Evolutionary conservation across 2,797 vertebrate genomes (phyloP).

Genomic region (Scyliorhinus canicula): DNA sequence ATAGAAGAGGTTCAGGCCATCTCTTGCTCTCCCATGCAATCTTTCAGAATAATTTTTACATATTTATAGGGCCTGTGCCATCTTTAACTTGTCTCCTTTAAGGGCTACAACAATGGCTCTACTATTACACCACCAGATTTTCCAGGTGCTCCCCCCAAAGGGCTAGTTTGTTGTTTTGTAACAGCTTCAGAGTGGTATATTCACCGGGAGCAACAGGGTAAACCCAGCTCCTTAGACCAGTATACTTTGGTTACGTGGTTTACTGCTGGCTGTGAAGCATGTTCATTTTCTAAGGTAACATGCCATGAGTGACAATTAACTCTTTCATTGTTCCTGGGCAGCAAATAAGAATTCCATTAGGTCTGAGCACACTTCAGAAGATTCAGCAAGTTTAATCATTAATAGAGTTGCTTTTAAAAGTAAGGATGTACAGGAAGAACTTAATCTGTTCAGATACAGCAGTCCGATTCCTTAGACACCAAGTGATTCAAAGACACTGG

Average conservation of each 20-base stretch:
- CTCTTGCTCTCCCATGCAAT: not conserved
- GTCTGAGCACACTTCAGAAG: not conserved
- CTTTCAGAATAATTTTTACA: not conserved
- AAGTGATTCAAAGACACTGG: not conserved
- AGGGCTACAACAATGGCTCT: not conserved
- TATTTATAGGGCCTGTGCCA: not conserved
- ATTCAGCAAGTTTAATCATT: not conserved
- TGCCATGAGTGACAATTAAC: not conserved
- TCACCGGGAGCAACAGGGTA: not conserved
- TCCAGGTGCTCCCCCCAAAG: not conserved
- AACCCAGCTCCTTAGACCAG: not conserved
- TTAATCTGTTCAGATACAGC: not conserved
- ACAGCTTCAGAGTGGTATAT: not conserved
- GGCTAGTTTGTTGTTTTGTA: not conserved
- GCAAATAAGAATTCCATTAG: not conserved
- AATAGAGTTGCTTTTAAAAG: not conserved
- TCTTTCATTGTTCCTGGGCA: not conserved
- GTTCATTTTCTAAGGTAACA: not conserved
- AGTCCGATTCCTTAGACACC: not conserved
- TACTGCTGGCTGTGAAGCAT: not conserved
- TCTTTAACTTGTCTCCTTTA: not conserved
- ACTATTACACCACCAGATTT: not conserved
- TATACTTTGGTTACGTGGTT: not conserved
- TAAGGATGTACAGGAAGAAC: not conserved
- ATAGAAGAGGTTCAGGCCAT: not conserved